Evolutionary conservation across 2,888 invertebrate genomes (phyloP), one percentile per base, ranked within the genome.

Genomic region (Watsonalla cultraria): DNA sequence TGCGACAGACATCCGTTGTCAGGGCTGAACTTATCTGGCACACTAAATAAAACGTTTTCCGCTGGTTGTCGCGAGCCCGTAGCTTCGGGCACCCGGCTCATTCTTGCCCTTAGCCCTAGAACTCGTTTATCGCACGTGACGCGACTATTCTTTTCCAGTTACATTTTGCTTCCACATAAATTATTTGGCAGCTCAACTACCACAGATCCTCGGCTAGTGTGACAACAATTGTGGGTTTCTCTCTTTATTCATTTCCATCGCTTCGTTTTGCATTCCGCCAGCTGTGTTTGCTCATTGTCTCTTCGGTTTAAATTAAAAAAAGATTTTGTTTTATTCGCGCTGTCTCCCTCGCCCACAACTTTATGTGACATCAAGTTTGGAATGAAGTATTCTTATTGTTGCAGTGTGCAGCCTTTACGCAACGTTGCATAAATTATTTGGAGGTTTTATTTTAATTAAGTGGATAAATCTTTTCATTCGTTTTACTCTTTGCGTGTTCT

Each of bases 251-350:
- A 24, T 24, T 24, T 24, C 24, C 24, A 24, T 24, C 65, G 66
- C 64, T 76, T 86, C 81, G 79, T 89, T 90, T 90, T 89, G 86
- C 88, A 89, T 90, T 88, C 89, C 81, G 63, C 82, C 87, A 87
- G 82, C 86, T 87, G 86, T 84, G 86, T 87, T 89, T 85, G 87
- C 81, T 90, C 90, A 88, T 89, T 89, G 90, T 89, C 86, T 87
- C 82, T 77, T 76, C 74, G 78, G 66, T 81, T 89, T 84, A 84
- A 87, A 84, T 84, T 82, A 79, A 86, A 86, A 86, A 84, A 84
- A 80, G 72, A 76, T 74, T 82, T 75, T 72, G 74, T 81, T 85
- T 85, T 82, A 80, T 84, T 80, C 69, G 69, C 74, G 69, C 74
- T 77, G 84, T 87, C 83, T 78, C 76, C 75, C 71, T 86, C 81